Evolutionary conservation across 2,797 vertebrate genomes (phyloP).

Genomic region (Balearica regulorum): DNA sequence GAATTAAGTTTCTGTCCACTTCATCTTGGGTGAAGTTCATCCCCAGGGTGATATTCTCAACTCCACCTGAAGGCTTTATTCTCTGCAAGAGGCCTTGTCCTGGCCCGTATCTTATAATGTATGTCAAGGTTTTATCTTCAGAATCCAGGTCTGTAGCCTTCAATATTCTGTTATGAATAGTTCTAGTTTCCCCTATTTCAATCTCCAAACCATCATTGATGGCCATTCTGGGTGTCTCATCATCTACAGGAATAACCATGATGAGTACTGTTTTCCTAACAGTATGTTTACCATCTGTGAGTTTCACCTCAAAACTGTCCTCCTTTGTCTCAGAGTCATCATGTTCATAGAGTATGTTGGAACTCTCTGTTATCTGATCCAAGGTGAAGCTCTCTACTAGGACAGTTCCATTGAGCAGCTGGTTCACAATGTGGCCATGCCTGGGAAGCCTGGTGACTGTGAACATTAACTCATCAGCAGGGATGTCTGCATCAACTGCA

Average conservation of each 20-base stretch:
- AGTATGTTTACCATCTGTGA: slow-evolving; percentile 88
- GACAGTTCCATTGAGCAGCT: slow-evolving; percentile 84
- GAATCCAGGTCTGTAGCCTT: slow-evolving; percentile 95
- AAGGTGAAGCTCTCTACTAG: slow-evolving; percentile 87
- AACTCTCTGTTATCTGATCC: slow-evolving; percentile 90
- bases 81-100: slow-evolving; percentile 86
- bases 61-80: slow-evolving; percentile 67
- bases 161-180: slow-evolving; percentile 83
- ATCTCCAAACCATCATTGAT: slow-evolving; percentile 94
- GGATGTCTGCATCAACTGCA: slow-evolving; percentile 87
- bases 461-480: slow-evolving; percentile 83
- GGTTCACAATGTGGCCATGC: slow-evolving; percentile 89
- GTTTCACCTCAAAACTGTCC: slow-evolving; percentile 87
- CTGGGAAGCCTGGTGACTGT: slow-evolving; percentile 83
- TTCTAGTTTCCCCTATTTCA: slow-evolving; percentile 87
- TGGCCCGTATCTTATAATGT: slow-evolving; percentile 87
- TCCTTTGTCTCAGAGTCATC: slow-evolving; percentile 92
- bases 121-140: slow-evolving; percentile 86
- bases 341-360: slow-evolving; percentile 93
- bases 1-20: slow-evolving; percentile 86
- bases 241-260: slow-evolving; percentile 91
- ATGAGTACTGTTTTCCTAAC: slow-evolving; percentile 83
- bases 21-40: slow-evolving; percentile 96
- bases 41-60: slow-evolving; percentile 87
- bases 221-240: slow-evolving; percentile 94